These are phyloP conservation scores for Tapirus indicus DNA, from an alignment of 2,797 vertebrate species.

Conservation along the genomic window DNA sequence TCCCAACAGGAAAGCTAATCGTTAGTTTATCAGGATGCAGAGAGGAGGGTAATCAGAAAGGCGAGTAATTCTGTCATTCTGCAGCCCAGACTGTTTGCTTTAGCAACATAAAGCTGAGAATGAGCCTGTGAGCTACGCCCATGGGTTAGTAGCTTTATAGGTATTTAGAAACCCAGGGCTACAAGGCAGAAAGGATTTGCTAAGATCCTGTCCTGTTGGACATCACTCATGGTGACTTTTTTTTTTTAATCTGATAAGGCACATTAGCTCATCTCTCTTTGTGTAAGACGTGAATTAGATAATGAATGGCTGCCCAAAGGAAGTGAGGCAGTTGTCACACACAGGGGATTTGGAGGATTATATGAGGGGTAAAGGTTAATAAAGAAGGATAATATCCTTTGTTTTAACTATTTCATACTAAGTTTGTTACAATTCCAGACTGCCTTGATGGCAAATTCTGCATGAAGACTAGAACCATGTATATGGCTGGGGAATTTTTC, in stretches of 20 bases:
- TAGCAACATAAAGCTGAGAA: conserved; percentile 88
- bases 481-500: conserved; percentile 53
- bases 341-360: conserved; percentile 78
- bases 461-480: neutral
- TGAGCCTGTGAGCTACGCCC: conserved; percentile 86
- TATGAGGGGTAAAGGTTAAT: conserved; percentile 74
- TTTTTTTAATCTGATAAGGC: conserved; percentile 81
- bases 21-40: conserved; percentile 87
- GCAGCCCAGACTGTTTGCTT: conserved; percentile 92
- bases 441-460: conserved; percentile 21
- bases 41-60: conserved; percentile 84
- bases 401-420: conserved; percentile 62
- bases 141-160: conserved; percentile 87
- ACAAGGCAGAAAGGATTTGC: conserved; percentile 90
- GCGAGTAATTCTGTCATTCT: conserved; percentile 89
- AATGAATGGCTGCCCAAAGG: conserved; percentile 78
- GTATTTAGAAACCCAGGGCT: conserved; percentile 87
- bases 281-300: conserved; percentile 83
- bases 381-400: conserved; percentile 69
- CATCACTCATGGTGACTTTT: conserved; percentile 82
- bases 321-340: conserved; percentile 77
- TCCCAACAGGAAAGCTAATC: conserved; percentile 90
- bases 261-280: conserved; percentile 86
- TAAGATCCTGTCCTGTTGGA: conserved; percentile 87
- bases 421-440: conserved; percentile 61